These are phyloP conservation scores for Myanophis thanlyinensis DNA, from an alignment of 2,113 vertebrate genomes.

Conservation along the genomic window DNA sequence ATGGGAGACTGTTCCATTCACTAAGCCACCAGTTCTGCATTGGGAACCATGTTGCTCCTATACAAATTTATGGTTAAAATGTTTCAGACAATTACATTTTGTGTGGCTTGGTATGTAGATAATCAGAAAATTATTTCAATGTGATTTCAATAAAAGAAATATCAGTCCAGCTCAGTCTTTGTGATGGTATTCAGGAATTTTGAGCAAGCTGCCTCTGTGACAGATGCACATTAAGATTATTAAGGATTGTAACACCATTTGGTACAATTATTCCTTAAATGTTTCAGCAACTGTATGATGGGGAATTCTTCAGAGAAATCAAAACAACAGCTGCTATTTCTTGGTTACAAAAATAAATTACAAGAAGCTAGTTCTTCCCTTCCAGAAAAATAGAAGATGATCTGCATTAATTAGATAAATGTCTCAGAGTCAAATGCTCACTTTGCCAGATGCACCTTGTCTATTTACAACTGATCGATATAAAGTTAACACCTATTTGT, in stretches of 20 bases:
- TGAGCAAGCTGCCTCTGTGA: background rate
- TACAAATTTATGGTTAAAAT: background rate
- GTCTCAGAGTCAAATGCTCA: conserved; percentile 6
- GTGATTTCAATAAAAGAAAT: background rate
- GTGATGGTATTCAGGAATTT: conserved; percentile 34
- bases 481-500: background rate
- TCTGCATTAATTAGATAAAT: background rate
- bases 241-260: conserved; percentile 42
- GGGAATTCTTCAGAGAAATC: conserved; percentile 46
- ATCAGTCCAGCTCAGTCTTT: conserved; percentile 8
- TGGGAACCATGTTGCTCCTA: background rate
- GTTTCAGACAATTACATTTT: background rate
- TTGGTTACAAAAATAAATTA: conserved; percentile 42
- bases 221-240: conserved; percentile 29
- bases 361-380: conserved; percentile 22
- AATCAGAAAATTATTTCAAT: conserved; percentile 26
- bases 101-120: background rate
- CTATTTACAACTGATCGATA: background rate
- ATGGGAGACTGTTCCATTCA: background rate
- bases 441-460: background rate
- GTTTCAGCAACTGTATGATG: conserved; percentile 57
- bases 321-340: conserved; percentile 43
- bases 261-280: conserved; percentile 50
- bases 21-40: background rate
- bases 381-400: background rate